A percentile compares a stretch with the other conserved stretches of the same genome.
phyloP scores from a whole-genome alignment of 2,797 vertebrate species.

The Nyctibius grandis region DNA sequence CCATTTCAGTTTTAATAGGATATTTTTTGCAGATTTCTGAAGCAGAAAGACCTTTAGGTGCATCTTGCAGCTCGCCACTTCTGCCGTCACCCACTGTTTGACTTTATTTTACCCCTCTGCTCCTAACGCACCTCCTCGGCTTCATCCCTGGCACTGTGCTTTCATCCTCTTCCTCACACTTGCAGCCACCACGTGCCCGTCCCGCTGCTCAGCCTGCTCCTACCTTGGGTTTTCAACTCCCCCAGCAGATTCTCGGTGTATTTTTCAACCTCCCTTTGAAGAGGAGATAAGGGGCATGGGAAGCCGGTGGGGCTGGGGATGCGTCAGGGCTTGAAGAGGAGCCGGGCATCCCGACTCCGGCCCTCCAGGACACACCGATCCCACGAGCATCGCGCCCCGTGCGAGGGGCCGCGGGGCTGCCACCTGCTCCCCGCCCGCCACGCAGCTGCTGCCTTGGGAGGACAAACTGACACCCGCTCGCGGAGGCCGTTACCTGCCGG shows the following conservation, averaged over 20 bases:
- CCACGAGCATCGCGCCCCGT: fast-evolving
- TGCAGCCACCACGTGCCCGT: neutral
- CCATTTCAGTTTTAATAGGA: neutral
- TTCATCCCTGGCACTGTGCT: neutral
- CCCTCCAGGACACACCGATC: neutral
- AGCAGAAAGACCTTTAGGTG: neutral
- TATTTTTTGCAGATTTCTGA: neutral
- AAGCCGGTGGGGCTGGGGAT: fast-evolving
- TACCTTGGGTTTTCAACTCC: neutral
- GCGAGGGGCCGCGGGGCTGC: neutral
- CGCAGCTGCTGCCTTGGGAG: neutral
- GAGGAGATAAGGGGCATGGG: fast-evolving
- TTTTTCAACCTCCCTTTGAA: neutral
- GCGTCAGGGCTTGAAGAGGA: fast-evolving
- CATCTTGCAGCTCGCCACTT: fast-evolving
- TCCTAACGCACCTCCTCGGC: fast-evolving
- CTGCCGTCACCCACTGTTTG: neutral
- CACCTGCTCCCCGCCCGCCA: neutral
- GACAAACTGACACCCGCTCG: neutral
- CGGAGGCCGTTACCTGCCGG: neutral
- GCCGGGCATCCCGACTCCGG: fast-evolving
- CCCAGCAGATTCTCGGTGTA: neutral
- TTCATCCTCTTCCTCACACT: neutral
- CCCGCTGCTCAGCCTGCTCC: neutral
- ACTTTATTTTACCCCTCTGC: neutral